Percentiles rank a stretch among this genome's conserved stretches.
These are phyloP conservation scores for Tinamus major DNA, from an alignment of 2,797 vertebrate species.

Conservation along the genomic window DNA sequence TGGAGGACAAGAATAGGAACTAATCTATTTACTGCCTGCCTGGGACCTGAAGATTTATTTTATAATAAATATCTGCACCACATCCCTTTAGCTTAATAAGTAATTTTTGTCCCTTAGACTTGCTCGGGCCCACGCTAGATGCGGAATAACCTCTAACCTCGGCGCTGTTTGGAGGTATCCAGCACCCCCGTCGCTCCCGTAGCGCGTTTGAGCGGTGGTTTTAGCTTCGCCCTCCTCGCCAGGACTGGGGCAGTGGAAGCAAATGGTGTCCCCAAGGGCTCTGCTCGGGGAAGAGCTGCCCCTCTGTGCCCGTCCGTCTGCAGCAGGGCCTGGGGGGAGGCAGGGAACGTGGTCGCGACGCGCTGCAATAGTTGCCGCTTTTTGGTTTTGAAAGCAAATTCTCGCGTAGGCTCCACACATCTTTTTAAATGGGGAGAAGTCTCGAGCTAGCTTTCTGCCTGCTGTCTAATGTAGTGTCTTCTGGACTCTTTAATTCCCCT, in stretches of 20 bases:
- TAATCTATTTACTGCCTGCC: conserved; percentile 34
- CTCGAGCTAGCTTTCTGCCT: background rate
- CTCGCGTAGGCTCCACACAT: background rate
- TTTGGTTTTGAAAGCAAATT: background rate
- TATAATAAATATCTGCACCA: conserved; percentile 3
- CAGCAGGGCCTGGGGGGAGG: rapidly evolving
- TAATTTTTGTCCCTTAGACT: conserved; percentile 24
- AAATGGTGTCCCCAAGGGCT: rapidly evolving
- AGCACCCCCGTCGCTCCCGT: background rate
- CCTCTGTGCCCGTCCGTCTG: rapidly evolving
- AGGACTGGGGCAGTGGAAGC: background rate
- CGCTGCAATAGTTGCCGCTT: background rate
- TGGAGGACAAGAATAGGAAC: conserved; percentile 14
- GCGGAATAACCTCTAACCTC: background rate
- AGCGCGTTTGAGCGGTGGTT: background rate
- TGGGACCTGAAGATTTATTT: background rate
- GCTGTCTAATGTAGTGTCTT: background rate
- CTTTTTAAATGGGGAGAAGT: background rate
- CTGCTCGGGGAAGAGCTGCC: background rate
- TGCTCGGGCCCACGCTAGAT: background rate
- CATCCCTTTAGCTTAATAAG: background rate
- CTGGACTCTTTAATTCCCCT: background rate
- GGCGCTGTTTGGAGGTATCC: background rate
- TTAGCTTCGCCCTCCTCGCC: background rate
- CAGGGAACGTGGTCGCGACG: background rate